phyloP scores from a whole-genome alignment of 2,888 invertebrate species.

The Drosophila multiciliata region DNA sequence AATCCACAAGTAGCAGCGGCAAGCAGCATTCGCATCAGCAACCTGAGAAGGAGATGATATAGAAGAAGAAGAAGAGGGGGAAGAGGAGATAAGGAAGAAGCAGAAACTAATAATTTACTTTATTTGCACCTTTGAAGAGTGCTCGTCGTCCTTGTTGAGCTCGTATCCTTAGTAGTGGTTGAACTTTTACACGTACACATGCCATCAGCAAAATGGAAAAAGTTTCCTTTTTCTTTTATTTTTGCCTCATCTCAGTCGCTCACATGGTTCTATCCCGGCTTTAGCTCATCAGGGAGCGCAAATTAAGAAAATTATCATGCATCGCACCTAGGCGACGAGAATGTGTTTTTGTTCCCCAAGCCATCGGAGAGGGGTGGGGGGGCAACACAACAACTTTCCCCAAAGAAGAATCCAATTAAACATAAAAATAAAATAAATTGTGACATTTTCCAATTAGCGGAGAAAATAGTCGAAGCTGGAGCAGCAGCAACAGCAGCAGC shows the following conservation, averaged over 20 bases:
- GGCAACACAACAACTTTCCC: constrained; percentile 42
- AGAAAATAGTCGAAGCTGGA: constrained; percentile 58
- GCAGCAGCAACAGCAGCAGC: constrained; percentile 17
- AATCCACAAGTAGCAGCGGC: constrained; percentile 70
- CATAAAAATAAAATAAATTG: constrained; percentile 79
- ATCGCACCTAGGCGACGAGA: constrained; percentile 70
- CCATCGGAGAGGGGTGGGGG: not conserved
- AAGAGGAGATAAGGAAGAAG: constrained; percentile 27
- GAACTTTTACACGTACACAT: constrained; percentile 76
- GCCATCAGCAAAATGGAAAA: constrained; percentile 77
- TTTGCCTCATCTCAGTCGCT: not conserved
- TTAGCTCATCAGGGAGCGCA: constrained; percentile 71
- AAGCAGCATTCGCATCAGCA: constrained; percentile 13
- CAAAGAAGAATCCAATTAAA: constrained; percentile 73
- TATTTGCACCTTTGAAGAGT: constrained; percentile 79
- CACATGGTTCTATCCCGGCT: constrained; percentile 16
- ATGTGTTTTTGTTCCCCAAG: constrained; percentile 2
- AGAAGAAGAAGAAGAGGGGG: constrained; percentile 33
- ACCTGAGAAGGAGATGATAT: constrained; percentile 13
- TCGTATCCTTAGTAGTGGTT: constrained; percentile 48
- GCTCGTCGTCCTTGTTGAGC: constrained; percentile 30
- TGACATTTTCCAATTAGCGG: constrained; percentile 79
- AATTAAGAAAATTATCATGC: constrained; percentile 80
- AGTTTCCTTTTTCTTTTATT: constrained; percentile 51
- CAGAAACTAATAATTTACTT: constrained; percentile 78